phyloP scores from a whole-genome alignment of 1,140 invertebrate genomes.

The Homarus americanus region DNA sequence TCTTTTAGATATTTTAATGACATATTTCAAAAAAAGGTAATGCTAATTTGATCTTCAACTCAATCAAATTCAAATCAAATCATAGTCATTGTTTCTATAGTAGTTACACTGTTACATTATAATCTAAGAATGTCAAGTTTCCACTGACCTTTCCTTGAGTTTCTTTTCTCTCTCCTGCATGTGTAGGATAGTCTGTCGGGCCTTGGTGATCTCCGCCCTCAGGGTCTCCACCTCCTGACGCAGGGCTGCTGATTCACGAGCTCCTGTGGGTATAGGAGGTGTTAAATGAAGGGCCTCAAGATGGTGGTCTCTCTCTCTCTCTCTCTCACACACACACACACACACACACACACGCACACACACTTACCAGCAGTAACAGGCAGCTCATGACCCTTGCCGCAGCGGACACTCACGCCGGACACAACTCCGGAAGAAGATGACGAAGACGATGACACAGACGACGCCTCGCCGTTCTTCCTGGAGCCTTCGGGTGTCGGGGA shows the following conservation, averaged over 20 bases:
- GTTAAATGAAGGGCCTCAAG: too few species aligned
- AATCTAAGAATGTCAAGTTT: too few species aligned
- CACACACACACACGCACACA: too few species aligned
- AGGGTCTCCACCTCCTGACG: slow-evolving; percentile 79
- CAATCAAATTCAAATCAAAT: too few species aligned
- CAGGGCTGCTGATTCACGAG: slow-evolving; percentile 52
- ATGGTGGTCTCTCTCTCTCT: too few species aligned
- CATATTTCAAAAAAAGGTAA: too few species aligned
- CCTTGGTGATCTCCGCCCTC: slow-evolving; percentile 79
- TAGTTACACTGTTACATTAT: too few species aligned
- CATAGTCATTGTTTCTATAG: too few species aligned
- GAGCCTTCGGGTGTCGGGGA: slow-evolving; percentile 56
- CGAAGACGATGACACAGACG: slow-evolving; percentile 21
- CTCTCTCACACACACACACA: too few species aligned
- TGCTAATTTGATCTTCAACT: too few species aligned
- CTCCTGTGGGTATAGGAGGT: slow-evolving; percentile 50
- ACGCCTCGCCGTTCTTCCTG: slow-evolving; percentile 52
- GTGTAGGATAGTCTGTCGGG: slow-evolving; percentile 78
- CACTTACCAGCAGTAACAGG: slow-evolving; percentile 55
- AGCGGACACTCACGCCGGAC: slow-evolving; percentile 56
- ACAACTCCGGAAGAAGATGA: slow-evolving; percentile 40
- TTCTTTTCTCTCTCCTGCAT: slow-evolving; percentile 79
- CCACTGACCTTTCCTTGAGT: slow-evolving; percentile 75
- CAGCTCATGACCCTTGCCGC: slow-evolving; percentile 60
- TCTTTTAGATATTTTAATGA: too few species aligned